phyloP scores from a whole-genome alignment of 2,797 vertebrate species.

The Hydrolagus colliei region DNA sequence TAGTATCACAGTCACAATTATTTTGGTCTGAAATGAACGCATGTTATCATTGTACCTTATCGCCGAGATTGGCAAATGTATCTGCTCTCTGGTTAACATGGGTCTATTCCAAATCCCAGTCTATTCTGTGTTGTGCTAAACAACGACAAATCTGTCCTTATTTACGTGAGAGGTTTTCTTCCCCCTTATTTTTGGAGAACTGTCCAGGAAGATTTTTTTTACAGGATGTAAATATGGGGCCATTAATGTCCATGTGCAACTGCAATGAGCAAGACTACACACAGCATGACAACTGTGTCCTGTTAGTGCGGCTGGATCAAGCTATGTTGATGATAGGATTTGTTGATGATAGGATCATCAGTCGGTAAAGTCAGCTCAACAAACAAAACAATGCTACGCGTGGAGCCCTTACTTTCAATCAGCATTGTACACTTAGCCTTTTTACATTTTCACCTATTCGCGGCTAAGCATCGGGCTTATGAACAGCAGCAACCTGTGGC shows the following conservation, averaged over 20 bases:
- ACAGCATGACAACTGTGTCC: background rate
- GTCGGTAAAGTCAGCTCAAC: background rate
- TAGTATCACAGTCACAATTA: background rate
- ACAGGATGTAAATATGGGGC: conserved; percentile 10
- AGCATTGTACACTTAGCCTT: too few relatives aligned
- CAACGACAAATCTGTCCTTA: conserved; percentile 12
- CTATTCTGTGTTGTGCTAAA: background rate
- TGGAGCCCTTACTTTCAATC: too few relatives aligned
- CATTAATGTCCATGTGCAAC: background rate
- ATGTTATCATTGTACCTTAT: background rate
- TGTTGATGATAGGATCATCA: too few relatives aligned
- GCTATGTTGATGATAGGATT: background rate
- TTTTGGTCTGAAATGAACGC: background rate
- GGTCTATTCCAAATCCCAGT: background rate
- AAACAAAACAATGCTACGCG: background rate
- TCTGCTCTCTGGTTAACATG: background rate
- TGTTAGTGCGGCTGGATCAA: conserved; percentile 16
- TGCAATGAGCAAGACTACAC: conserved; percentile 10
- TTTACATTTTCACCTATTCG: too few relatives aligned
- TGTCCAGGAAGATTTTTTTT: conserved; percentile 22
- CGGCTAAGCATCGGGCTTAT: too few relatives aligned
- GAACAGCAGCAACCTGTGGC: too few relatives aligned
- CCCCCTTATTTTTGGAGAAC: conserved; percentile 20
- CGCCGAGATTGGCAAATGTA: background rate
- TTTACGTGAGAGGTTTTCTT: background rate